Percentiles rank a stretch among this genome's conserved stretches.
These are phyloP conservation scores for Drosophila prosaltans DNA, from an alignment of 1,140 invertebrate genomes.

Conservation along the genomic window DNA sequence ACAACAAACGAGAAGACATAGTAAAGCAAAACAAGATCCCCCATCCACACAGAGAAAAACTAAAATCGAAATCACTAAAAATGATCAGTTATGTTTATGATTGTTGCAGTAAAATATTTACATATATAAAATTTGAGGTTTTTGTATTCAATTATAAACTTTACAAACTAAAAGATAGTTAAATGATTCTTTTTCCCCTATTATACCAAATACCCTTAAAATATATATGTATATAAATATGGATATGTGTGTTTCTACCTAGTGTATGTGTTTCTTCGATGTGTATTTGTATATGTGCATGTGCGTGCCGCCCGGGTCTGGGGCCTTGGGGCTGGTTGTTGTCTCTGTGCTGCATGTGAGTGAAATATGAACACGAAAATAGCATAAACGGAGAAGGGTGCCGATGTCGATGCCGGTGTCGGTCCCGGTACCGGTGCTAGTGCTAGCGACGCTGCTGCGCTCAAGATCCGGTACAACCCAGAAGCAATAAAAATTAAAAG, in stretches of 20 bases:
- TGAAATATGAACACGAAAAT: slow-evolving; percentile 74
- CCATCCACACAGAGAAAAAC: too few species aligned
- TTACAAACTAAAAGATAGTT: too few species aligned
- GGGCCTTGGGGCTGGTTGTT: slow-evolving; percentile 39
- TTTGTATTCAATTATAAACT: too few species aligned
- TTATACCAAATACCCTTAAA: too few species aligned
- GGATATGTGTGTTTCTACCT: background rate
- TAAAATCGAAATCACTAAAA: too few species aligned
- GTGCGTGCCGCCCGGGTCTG: slow-evolving; percentile 41
- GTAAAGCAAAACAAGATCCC: too few species aligned
- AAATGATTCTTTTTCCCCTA: too few species aligned
- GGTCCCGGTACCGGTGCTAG: background rate
- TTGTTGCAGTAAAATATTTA: too few species aligned
- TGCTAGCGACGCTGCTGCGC: background rate
- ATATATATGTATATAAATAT: background rate
- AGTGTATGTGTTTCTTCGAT: background rate
- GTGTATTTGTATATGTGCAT: slow-evolving; percentile 33
- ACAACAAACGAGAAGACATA: too few species aligned
- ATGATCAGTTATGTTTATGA: too few species aligned
- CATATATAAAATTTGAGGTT: too few species aligned
- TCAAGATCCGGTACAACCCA: slow-evolving; percentile 16
- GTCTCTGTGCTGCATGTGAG: slow-evolving; percentile 48
- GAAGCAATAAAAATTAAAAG: slow-evolving; percentile 76
- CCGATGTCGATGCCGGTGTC: slow-evolving; percentile 35
- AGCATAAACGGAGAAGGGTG: slow-evolving; percentile 63